Percentiles rank a stretch among this genome's conserved stretches.
Conservation (phyloP, 2,113 vertebrate species). For the Puma concolor region DNA sequence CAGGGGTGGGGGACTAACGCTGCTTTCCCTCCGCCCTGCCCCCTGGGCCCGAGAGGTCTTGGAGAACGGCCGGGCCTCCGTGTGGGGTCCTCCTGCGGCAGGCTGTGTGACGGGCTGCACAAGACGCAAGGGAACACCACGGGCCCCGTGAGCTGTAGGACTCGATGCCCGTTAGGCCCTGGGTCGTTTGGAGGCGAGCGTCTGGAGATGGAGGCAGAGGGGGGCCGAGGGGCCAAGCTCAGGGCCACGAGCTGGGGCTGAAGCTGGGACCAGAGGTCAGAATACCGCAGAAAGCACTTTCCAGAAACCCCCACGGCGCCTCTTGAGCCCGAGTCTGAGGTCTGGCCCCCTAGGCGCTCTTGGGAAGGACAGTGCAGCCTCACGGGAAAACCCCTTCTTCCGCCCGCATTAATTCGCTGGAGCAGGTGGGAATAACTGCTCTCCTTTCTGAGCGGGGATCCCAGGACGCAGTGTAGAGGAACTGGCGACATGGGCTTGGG, state of each 20-base stretch:
- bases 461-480: slow-evolving; percentile 42
- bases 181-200: slow-evolving; percentile 70
- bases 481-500: slow-evolving; percentile 42
- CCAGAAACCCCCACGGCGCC: slow-evolving; percentile 83
- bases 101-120: background rate
- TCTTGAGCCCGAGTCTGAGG: slow-evolving; percentile 74
- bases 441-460: slow-evolving; percentile 70
- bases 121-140: slow-evolving; percentile 37
- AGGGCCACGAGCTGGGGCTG: slow-evolving; percentile 77
- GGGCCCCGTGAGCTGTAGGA: slow-evolving; percentile 46
- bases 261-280: slow-evolving; percentile 86
- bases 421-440: slow-evolving; percentile 84
- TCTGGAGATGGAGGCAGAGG: slow-evolving; percentile 75
- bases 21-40: too few species aligned
- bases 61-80: too few species aligned
- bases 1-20: background rate
- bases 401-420: slow-evolving; percentile 84
- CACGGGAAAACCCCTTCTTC: slow-evolving; percentile 84
- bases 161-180: slow-evolving; percentile 67
- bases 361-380: slow-evolving; percentile 76
- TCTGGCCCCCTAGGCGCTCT: slow-evolving; percentile 57
- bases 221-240: slow-evolving; percentile 79
- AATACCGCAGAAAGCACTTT: slow-evolving; percentile 79
- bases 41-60: too few species aligned
- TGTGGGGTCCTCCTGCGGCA: background rate